phyloP scores from a whole-genome alignment of 2,113 vertebrate genomes.

The Coregonus clupeaformis region DNA sequence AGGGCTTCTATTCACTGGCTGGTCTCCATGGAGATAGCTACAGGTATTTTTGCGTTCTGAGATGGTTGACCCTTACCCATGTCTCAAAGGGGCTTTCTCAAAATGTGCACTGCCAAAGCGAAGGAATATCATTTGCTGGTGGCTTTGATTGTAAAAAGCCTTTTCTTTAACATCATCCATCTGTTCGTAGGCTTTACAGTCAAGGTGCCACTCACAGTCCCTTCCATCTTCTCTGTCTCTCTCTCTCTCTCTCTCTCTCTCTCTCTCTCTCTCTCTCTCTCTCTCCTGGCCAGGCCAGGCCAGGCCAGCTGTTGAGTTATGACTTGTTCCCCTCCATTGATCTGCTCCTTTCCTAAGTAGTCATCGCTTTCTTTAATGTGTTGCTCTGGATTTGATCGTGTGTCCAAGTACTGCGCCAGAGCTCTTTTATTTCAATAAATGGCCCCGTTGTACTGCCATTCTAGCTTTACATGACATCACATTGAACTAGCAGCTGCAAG shows the following conservation, averaged over 20 bases:
- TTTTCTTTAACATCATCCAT: too few relatives aligned
- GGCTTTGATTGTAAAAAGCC: background rate
- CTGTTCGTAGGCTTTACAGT: too few relatives aligned
- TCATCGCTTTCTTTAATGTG: background rate
- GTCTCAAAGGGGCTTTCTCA: background rate
- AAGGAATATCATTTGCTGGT: background rate
- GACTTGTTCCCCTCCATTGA: background rate
- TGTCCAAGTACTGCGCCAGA: background rate
- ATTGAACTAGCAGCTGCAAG: background rate
- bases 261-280: background rate
- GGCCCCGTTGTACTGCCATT: background rate
- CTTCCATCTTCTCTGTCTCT: too few relatives aligned
- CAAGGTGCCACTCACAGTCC: too few relatives aligned
- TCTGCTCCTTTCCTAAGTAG: background rate
- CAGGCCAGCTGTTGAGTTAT: background rate
- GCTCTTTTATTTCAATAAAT: background rate
- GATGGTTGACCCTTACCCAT: background rate
- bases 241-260: background rate
- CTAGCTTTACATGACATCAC: background rate
- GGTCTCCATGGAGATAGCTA: conserved; percentile 1
- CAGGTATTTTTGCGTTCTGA: background rate
- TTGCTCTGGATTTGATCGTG: background rate
- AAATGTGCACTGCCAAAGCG: background rate
- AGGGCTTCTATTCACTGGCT: background rate
- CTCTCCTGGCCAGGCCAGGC: too few relatives aligned